These are phyloP conservation scores for Spongia lamella DNA, from an alignment of 37 sponge, comb jelly and placozoan species.

Conservation along the genomic window DNA sequence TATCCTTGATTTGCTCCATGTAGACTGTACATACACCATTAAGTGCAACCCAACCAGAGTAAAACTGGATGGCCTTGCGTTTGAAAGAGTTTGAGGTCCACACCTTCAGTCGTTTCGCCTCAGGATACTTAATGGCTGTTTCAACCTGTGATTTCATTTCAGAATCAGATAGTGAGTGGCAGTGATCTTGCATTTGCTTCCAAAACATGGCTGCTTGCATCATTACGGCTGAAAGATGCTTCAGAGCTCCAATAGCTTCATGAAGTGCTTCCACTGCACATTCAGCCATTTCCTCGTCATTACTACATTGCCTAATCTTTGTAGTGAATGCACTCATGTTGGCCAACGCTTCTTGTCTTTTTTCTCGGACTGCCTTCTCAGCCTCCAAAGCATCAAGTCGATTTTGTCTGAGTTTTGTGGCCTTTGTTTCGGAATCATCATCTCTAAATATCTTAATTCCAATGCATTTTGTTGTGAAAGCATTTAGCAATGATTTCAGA, in stretches of 20 bases:
- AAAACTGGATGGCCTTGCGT: constrained; percentile 36
- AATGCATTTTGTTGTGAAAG: no score
- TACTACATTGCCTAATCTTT: constrained; percentile 15
- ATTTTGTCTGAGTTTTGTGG: no score
- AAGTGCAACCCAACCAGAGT: constrained; percentile 68
- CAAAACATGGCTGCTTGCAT: constrained; percentile 63
- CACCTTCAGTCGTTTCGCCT: constrained; percentile 32
- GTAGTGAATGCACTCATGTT: constrained; percentile 25
- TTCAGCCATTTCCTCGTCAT: constrained; percentile 29
- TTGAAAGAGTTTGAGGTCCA: constrained; percentile 52
- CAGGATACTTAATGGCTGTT: constrained; percentile 28
- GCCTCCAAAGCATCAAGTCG: constrained; percentile 11
- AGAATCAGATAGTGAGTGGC: constrained; percentile 20
- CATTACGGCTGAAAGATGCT: constrained; percentile 63
- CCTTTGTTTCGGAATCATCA: no score
- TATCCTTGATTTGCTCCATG: constrained; percentile 43
- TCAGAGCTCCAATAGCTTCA: constrained; percentile 47
- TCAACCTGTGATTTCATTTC: constrained; percentile 28
- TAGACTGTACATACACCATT: constrained; percentile 41
- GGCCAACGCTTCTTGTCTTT: constrained; percentile 18
- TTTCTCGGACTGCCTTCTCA: constrained; percentile 6
- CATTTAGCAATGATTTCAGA: no score
- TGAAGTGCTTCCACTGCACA: constrained; percentile 45
- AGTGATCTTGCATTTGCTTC: constrained; percentile 60
- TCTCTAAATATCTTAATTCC: neutral